Evolutionary conservation across 2,113 vertebrate genomes (phyloP).

Genomic region (Seriola dumerili): DNA sequence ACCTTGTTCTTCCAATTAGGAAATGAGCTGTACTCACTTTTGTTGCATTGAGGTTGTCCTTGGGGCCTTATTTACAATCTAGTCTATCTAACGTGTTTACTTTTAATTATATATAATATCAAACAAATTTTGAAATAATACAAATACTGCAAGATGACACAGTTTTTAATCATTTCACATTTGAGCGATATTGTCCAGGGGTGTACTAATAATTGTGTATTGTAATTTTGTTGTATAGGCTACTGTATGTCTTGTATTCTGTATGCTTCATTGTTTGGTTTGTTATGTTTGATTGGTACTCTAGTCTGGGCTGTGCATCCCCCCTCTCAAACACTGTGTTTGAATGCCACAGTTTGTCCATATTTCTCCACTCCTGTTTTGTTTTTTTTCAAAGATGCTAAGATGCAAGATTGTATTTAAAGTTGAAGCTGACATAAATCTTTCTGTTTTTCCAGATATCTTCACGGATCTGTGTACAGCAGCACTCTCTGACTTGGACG

Average conservation of each 20-base stretch:
- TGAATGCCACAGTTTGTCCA: constrained; percentile 30
- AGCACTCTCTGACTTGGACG: constrained; percentile 81
- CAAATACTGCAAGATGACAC: not conserved
- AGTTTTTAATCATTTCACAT: too few species aligned
- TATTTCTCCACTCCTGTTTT: not conserved
- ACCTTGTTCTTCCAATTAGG: too few species aligned
- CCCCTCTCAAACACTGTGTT: constrained; percentile 34
- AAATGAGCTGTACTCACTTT: too few species aligned
- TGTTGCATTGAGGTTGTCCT: too few species aligned
- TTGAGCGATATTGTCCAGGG: too few species aligned
- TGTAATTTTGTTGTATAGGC: too few species aligned
- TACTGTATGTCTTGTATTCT: not conserved
- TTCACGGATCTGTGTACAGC: constrained; percentile 87
- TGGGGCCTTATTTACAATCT: too few species aligned
- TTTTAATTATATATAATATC: too few species aligned
- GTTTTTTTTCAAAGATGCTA: not conserved
- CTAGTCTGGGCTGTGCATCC: constrained; percentile 35
- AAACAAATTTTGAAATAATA: not conserved
- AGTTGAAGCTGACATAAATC: constrained; percentile 24
- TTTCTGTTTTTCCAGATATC: constrained; percentile 82
- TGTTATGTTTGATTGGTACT: constrained; percentile 18
- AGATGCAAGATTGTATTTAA: not conserved
- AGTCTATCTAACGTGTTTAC: too few species aligned
- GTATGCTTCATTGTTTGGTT: constrained; percentile 35
- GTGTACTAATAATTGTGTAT: not conserved